Percentiles rank a stretch among this genome's conserved stretches.
Evolutionary conservation across 2,113 vertebrate genomes (phyloP).

Genomic region (Crotalus helleri): DNA sequence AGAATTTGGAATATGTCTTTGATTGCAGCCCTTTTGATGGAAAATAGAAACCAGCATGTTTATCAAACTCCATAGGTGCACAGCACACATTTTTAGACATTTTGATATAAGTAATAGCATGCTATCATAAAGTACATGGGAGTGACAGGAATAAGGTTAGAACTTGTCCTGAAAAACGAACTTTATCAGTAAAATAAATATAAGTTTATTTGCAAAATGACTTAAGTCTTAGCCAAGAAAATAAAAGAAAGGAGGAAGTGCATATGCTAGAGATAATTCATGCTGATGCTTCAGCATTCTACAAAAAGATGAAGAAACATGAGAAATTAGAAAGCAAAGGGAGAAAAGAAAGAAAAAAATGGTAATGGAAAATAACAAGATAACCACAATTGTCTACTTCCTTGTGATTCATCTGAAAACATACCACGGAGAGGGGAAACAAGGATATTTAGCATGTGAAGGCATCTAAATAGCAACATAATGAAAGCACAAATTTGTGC

Average conservation of each 20-base stretch:
- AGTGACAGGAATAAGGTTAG: not conserved
- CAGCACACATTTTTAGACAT: not conserved
- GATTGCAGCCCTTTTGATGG: not conserved
- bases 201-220: not conserved
- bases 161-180: not conserved
- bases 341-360: not conserved
- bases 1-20: not conserved
- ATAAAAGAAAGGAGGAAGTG: not conserved
- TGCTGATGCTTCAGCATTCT: not conserved
- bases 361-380: not conserved
- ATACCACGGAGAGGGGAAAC: not conserved
- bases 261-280: not conserved
- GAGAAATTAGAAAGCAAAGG: not conserved
- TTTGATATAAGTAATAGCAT: not conserved
- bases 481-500: not conserved
- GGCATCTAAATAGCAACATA: not conserved
- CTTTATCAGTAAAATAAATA: not conserved
- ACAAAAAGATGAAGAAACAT: not conserved
- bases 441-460: not conserved
- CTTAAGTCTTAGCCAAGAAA: not conserved
- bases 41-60: not conserved
- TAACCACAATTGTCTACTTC: not conserved
- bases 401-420: not conserved
- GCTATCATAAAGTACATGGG: not conserved
- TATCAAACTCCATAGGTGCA: not conserved